A percentile compares a stretch with the other conserved stretches of the same genome.
phyloP scores from a whole-genome alignment of 23 tunicate species.

The Ascidia mentula region DNA sequence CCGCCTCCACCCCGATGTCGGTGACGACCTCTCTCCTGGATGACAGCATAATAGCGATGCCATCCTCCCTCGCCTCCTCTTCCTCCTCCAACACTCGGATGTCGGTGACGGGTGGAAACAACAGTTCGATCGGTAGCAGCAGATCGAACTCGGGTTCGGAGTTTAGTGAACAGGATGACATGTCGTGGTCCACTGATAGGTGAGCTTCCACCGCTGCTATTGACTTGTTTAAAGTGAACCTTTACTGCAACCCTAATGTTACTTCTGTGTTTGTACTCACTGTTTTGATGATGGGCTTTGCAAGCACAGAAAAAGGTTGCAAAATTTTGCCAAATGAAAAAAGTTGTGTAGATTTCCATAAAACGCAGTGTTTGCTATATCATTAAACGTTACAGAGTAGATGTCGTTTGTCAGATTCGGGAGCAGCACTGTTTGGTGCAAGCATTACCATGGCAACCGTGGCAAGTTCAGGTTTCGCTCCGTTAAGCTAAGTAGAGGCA shows the following conservation, averaged over 20 bases:
- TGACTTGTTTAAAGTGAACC: too few relatives aligned
- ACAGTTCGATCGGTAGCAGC: constrained; percentile 77
- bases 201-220: too few relatives aligned
- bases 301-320: too few relatives aligned
- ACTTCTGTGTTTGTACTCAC: too few relatives aligned
- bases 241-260: too few relatives aligned
- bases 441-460: constrained; percentile 33
- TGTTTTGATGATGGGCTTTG: too few relatives aligned
- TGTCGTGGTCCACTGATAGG: constrained; percentile 64
- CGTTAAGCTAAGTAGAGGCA: background rate
- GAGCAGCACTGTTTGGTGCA: constrained; percentile 24
- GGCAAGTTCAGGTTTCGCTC: constrained; percentile 31
- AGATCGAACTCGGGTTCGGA: constrained; percentile 92
- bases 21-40: constrained; percentile 85
- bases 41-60: constrained; percentile 81
- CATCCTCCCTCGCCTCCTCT: constrained; percentile 43
- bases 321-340: too few relatives aligned
- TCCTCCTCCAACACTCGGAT: constrained; percentile 16
- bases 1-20: constrained; percentile 40
- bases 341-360: too few relatives aligned
- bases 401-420: background rate
- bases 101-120: constrained; percentile 38
- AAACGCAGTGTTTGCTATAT: too few relatives aligned
- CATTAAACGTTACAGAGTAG: too few relatives aligned
- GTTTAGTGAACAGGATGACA: constrained; percentile 83